Base-by-base conservation (phyloP, 2,888 invertebrate genomes). In the Kryphioiulus occultus region DNA sequence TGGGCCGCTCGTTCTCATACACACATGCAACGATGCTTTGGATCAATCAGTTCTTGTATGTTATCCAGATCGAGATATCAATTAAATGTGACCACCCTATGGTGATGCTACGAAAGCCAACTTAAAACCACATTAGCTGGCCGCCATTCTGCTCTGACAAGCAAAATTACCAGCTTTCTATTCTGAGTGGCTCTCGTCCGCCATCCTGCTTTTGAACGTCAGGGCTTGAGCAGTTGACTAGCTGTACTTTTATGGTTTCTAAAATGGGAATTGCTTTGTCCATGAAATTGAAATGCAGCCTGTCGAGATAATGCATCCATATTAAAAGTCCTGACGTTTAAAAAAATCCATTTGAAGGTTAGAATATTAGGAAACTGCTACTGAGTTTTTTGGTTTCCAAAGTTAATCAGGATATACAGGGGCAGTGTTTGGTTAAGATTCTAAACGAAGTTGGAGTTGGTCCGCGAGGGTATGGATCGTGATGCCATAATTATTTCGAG, bases 251-350 rank as follows among this genome's bases (percentile, higher is more conserved):
- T 15, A 78, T 30, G 78, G 78, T 78, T 30, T 2, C 2, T 78
- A 17, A 78, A 78, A 30, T 30, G 30, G 15, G 78, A 78, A 78
- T 78, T 30, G 30, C 78, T 78, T 78, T 78, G 78, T 78, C 78
- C 78, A 78, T 78, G 78, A 78, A 78, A 78, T 78, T 78, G 78
- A 78, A 78, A 78, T 78, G 78, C 78, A 78, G 78, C 78, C 78
- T 78, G 78, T 78, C 78, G 78, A 78, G 78, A 78, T 78, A 78
- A 78, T 30, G 78, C 78, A 78, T 78, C 78, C 32, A 78, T 30
- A 32, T 78, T 78, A 78, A 78, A 78, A 78, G 78, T 30, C 78
- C 78, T 78, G 78, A 78, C 78, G 78, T 78, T 78, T 78, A 78
- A 78, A 78, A 78, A 78, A 30, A 17, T 78, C 1, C 26, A 78